Conservation (phyloP, 2,888 invertebrate species). For the Eumacrocentrus americanus region DNA sequence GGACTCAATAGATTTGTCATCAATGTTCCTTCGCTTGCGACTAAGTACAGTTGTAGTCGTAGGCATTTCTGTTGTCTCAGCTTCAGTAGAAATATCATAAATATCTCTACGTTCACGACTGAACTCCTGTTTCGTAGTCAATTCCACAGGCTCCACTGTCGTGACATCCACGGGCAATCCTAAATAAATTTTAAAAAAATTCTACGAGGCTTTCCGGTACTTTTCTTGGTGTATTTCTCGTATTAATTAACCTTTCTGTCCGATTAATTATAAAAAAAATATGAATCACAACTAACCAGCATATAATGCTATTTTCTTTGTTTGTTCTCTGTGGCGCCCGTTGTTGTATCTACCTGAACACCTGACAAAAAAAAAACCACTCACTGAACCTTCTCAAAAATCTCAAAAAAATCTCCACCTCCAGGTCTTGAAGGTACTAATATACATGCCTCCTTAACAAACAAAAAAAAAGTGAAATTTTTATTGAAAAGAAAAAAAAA, state of each 20-base stretch:
- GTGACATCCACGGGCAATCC: no score
- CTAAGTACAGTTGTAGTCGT: no score
- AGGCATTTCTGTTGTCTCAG: no score
- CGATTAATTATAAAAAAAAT: not conserved
- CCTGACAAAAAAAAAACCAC: slow-evolving; percentile 57
- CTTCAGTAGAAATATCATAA: no score
- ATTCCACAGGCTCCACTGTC: no score
- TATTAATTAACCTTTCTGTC: not conserved
- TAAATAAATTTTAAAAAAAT: not conserved
- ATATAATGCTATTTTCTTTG: slow-evolving; percentile 58
- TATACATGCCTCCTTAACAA: slow-evolving; percentile 57
- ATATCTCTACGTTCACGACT: no score
- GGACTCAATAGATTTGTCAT: no score
- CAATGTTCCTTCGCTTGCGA: no score
- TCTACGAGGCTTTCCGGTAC: slow-evolving; percentile 18
- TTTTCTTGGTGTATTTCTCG: slow-evolving; percentile 25
- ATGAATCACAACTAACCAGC: slow-evolving; percentile 49
- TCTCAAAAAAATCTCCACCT: slow-evolving; percentile 58
- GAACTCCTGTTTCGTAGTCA: no score
- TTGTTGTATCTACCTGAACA: slow-evolving; percentile 61
- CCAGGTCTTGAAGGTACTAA: slow-evolving; percentile 61
- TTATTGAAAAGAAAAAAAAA: slow-evolving; percentile 26
- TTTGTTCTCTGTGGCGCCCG: slow-evolving; percentile 61
- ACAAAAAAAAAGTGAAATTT: slow-evolving; percentile 41
- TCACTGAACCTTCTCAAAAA: slow-evolving; percentile 60